Percentiles rank a stretch among this genome's conserved stretches.
Evolutionary conservation across 2,797 vertebrate species (phyloP).

Genomic region (Phalanger gymnotis): DNA sequence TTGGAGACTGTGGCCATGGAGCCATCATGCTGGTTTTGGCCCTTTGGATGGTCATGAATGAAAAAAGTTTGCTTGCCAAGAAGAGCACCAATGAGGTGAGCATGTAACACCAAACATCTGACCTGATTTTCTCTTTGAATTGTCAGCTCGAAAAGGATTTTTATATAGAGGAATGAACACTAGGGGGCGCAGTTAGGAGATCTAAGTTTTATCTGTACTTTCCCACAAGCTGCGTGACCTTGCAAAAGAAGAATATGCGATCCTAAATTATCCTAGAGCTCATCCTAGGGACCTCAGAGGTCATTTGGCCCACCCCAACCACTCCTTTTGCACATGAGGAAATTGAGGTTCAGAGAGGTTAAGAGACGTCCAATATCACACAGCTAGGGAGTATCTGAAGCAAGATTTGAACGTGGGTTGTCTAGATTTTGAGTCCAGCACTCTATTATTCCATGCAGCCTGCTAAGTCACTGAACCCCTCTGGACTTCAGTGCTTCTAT

Average conservation of each 20-base stretch:
- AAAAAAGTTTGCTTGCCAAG: constrained; percentile 82
- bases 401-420: not conserved
- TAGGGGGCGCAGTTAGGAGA: not conserved
- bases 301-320: not conserved
- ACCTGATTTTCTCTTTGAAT: not conserved
- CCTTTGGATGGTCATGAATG: constrained; percentile 88
- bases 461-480: not conserved
- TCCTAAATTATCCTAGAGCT: not conserved
- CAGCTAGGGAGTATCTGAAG: not conserved
- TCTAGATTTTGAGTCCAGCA: not conserved
- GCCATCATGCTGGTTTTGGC: constrained; percentile 86
- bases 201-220: not conserved
- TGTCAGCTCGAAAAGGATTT: not conserved
- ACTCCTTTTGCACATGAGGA: not conserved
- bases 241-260: not conserved
- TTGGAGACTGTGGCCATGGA: constrained; percentile 89
- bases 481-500: not conserved
- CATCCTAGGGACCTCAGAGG: not conserved
- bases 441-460: not conserved
- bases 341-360: not conserved
- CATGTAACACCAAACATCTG: not conserved
- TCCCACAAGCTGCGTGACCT: not conserved
- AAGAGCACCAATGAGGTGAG: constrained; percentile 87
- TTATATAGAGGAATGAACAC: not conserved
- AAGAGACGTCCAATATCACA: not conserved